Conservation (phyloP, 2,888 invertebrate genomes). For the Galerucella calmariensis region DNA sequence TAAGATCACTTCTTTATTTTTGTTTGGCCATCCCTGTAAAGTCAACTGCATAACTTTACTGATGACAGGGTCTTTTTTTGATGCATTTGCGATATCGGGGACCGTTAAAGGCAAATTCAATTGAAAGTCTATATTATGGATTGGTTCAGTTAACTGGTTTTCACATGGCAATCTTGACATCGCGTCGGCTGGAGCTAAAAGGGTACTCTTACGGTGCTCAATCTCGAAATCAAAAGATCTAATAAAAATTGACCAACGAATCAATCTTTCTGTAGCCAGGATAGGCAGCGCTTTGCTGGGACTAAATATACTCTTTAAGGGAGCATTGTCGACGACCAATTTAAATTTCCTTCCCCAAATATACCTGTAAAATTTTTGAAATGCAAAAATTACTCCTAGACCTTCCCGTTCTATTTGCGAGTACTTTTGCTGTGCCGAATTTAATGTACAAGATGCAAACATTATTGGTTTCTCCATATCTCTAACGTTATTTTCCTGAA, state of each 20-base stretch:
- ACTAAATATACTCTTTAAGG: constrained; percentile 20
- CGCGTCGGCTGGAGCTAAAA: constrained; percentile 16
- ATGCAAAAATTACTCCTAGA: constrained; percentile 22
- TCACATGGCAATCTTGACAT: constrained; percentile 22
- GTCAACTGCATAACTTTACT: constrained; percentile 17
- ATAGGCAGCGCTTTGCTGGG: constrained; percentile 16
- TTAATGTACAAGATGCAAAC: constrained; percentile 19
- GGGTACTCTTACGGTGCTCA: constrained; percentile 15
- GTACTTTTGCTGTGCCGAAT: constrained; percentile 21
- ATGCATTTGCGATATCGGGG: constrained; percentile 8
- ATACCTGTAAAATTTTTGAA: constrained; percentile 22
- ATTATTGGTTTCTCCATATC: constrained; percentile 19
- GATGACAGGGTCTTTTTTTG: constrained; percentile 6
- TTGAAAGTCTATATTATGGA: neutral
- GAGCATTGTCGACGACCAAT: constrained; percentile 18
- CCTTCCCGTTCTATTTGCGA: constrained; percentile 20
- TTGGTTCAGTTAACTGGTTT: neutral
- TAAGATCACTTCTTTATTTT: constrained; percentile 5
- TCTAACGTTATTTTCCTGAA: constrained; percentile 11
- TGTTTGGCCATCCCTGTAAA: constrained; percentile 19
- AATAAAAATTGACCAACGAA: constrained; percentile 20
- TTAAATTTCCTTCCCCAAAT: constrained; percentile 28
- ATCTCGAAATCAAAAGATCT: constrained; percentile 20
- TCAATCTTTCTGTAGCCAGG: constrained; percentile 19
- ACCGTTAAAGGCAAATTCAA: constrained; percentile 10